Base-by-base conservation (phyloP, 2,888 invertebrate species). In the Lycaena phlaeas region DNA sequence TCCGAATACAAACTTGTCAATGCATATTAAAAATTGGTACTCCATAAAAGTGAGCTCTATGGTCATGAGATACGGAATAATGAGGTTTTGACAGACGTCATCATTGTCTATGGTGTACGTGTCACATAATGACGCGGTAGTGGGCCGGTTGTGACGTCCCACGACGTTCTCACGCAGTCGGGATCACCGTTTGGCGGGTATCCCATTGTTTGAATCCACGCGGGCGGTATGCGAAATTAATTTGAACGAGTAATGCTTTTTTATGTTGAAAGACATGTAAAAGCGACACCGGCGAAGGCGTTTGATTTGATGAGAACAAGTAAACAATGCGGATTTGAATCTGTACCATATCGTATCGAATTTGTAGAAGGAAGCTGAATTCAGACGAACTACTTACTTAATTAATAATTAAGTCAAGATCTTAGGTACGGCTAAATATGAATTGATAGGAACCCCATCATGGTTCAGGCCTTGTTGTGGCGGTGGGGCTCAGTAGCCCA, bases 71-170 rank as follows among this genome's bases (percentile, higher is more conserved):
- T 6, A 34, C 18, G 18, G 34, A 9, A 4, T 9, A 10, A n/a
- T 18, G 18, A 11, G 9, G 6, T 12, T 18, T 22, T 11, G 3
- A 18, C 34, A 18, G 22, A 34, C 22, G 34, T 7, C 18, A 34
- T 18, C 34, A 22, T 34, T 34, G 34, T 34, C 34, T 34, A 34
- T 34, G 22, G 22, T 34, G 50, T 45, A 46, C 47, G 47, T 49
- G 50, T 42, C 38, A 31, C 36, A 55, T 50, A 56, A 55, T 51
- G 50, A 49, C 37, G 41, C 43, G 41, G 49, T 46, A 50, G 53
- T 49, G 41, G 52, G 46, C 49, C 53, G 34, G 12, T 34, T 22
- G 22, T 34, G 34, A 34, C 22, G 34, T 34, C 11, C 22, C 31
- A 14, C 29, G 9, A 34, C 18, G 34, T 34, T 34, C 34, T 18